These are phyloP conservation scores for Sarcophaga rosellei DNA, from an alignment of 2,888 invertebrate genomes.

Conservation along the genomic window DNA sequence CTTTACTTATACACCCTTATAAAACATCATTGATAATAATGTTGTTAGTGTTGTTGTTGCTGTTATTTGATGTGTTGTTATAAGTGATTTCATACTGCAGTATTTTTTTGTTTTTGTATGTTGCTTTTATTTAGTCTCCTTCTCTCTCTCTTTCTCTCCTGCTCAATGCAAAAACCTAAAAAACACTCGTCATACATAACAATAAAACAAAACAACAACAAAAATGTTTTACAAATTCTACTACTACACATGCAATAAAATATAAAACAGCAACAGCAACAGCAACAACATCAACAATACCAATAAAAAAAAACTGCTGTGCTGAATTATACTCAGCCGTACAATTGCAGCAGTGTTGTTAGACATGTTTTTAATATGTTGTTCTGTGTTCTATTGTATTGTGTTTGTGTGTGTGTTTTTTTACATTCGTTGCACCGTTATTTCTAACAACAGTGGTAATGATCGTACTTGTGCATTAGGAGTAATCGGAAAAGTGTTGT, in stretches of 20 bases:
- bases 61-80: slow-evolving; percentile 39
- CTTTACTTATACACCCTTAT: slow-evolving; percentile 5
- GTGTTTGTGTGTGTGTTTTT: neutral
- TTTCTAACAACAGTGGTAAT: neutral
- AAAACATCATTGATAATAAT: slow-evolving; percentile 30
- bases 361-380: slow-evolving; percentile 62
- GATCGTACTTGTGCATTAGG: too few species aligned
- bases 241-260: slow-evolving; percentile 7
- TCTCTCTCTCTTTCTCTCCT: neutral
- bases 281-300: neutral
- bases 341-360: slow-evolving; percentile 64
- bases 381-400: slow-evolving; percentile 40
- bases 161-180: slow-evolving; percentile 38
- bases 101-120: slow-evolving; percentile 59
- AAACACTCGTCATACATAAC: slow-evolving; percentile 35
- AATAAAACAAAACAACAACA: slow-evolving; percentile 37
- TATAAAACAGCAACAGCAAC: neutral
- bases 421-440: too few species aligned
- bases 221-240: neutral
- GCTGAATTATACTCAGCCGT: slow-evolving; percentile 15
- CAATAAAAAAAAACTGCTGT: too few species aligned
- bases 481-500: too few species aligned
- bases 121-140: neutral
- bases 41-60: slow-evolving; percentile 25
- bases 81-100: slow-evolving; percentile 71